These are phyloP conservation scores for Nomada fucata DNA, from an alignment of 2,888 invertebrate genomes.

Conservation along the genomic window DNA sequence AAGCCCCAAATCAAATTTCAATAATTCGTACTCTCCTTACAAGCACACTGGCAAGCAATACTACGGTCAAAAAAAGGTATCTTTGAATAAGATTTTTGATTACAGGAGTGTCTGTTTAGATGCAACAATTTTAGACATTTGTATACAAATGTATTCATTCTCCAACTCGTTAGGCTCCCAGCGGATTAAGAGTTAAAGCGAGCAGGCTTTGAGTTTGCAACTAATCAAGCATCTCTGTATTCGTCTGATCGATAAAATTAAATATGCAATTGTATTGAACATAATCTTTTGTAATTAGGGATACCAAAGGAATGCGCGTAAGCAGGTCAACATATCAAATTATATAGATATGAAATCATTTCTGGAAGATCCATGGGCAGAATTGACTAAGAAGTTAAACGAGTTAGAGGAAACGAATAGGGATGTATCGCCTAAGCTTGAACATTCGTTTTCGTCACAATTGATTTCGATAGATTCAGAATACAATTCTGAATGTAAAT, in stretches of 20 bases:
- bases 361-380: constrained; percentile 79
- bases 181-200: too few species aligned
- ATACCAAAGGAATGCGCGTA: constrained; percentile 57
- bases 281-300: constrained; percentile 63
- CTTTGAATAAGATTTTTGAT: not conserved
- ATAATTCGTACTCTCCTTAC: constrained; percentile 61
- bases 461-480: constrained; percentile 1
- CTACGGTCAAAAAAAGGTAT: constrained; percentile 65
- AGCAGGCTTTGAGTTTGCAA: too few species aligned
- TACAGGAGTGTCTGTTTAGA: too few species aligned
- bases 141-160: too few species aligned
- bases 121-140: too few species aligned
- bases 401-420: constrained; percentile 13
- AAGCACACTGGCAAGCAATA: constrained; percentile 58
- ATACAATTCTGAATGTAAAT: constrained; percentile 14
- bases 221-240: too few species aligned
- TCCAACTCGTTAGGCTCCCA: too few species aligned
- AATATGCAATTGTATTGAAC: not conserved
- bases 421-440: constrained; percentile 2
- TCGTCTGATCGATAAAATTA: not conserved
- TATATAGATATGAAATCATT: constrained; percentile 74
- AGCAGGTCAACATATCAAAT: constrained; percentile 67
- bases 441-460: constrained; percentile 4
- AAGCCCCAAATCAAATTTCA: constrained; percentile 66
- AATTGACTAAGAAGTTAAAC: constrained; percentile 66